Percentiles rank a stretch among this genome's conserved stretches.
Evolutionary conservation across 2,888 invertebrate species (phyloP).

Genomic region (Margaritifera margaritifera): DNA sequence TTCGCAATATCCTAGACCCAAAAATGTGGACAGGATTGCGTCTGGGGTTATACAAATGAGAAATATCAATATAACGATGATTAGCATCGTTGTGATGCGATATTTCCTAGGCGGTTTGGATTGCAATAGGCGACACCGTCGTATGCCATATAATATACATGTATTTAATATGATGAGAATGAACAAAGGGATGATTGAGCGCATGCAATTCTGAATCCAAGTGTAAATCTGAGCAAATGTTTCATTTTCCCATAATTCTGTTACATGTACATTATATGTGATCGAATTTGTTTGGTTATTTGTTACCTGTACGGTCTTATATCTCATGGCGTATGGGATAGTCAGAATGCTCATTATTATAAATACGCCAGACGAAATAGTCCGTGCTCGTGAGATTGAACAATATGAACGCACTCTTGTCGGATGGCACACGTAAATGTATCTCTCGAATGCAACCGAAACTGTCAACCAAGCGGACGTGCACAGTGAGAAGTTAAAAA

Average conservation of each 20-base stretch:
- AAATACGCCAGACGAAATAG: slow-evolving; percentile 58
- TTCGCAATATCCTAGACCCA: slow-evolving; percentile 69
- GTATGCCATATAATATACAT: slow-evolving; percentile 64
- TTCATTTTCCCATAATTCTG: slow-evolving; percentile 62
- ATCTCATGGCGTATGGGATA: slow-evolving; percentile 65
- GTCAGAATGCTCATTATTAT: slow-evolving; percentile 63
- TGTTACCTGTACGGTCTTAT: slow-evolving; percentile 47
- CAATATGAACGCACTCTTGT: slow-evolving; percentile 57
- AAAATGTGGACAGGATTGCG: slow-evolving; percentile 69
- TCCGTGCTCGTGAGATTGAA: slow-evolving; percentile 59
- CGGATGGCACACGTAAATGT: slow-evolving; percentile 69
- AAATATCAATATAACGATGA: slow-evolving; percentile 69
- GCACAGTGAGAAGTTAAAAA: slow-evolving; percentile 66
- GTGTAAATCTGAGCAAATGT: slow-evolving; percentile 58
- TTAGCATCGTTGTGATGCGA: slow-evolving; percentile 68
- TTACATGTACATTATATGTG: slow-evolving; percentile 54
- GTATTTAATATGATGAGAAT: slow-evolving; percentile 65
- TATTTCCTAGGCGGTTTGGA: slow-evolving; percentile 57
- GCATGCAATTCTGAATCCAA: slow-evolving; percentile 67
- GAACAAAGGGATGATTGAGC: slow-evolving; percentile 68
- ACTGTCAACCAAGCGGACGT: slow-evolving; percentile 70
- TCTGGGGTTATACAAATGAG: slow-evolving; percentile 71
- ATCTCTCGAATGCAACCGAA: slow-evolving; percentile 69
- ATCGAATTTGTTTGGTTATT: slow-evolving; percentile 40
- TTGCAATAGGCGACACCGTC: slow-evolving; percentile 54